phyloP scores from a whole-genome alignment of 1,140 invertebrate genomes.

The Saxidomus purpurata region DNA sequence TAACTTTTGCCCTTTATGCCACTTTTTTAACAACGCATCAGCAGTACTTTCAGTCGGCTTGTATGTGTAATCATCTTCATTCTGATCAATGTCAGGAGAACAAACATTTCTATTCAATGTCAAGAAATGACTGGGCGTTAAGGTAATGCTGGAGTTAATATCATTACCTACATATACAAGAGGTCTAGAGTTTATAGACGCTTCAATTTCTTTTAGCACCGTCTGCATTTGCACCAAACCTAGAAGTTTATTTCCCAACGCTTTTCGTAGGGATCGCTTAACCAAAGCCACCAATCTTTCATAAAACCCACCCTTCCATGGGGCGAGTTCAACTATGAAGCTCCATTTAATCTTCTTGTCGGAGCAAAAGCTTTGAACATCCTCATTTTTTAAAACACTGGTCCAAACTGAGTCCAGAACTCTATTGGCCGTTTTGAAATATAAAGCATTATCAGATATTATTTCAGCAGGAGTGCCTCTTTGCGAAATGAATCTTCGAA shows the following conservation, averaged over 20 bases:
- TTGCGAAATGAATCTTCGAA: neutral
- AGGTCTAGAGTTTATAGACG: conserved; percentile 32
- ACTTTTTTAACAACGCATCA: too few relatives aligned
- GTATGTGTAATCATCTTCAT: conserved; percentile 19
- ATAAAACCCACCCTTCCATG: conserved; percentile 27
- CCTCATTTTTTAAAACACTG: neutral
- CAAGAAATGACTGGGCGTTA: conserved; percentile 31
- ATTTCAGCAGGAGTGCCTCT: neutral
- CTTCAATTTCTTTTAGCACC: conserved; percentile 36
- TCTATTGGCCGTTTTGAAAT: neutral
- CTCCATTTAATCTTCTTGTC: neutral
- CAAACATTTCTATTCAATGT: conserved; percentile 23
- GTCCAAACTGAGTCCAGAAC: neutral
- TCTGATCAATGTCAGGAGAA: conserved; percentile 12
- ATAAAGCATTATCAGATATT: conserved; percentile 3
- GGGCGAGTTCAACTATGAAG: neutral
- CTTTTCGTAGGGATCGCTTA: neutral
- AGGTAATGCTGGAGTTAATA: conserved; percentile 4
- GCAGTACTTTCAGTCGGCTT: too few relatives aligned
- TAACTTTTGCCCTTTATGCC: neutral
- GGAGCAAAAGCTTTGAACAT: neutral
- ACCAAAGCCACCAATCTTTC: neutral
- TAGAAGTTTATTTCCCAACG: neutral
- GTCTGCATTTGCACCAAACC: neutral
- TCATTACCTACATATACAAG: conserved; percentile 50